phyloP scores from a whole-genome alignment of 2,797 vertebrate species.

The Schizopygopsis pylzovi region DNA sequence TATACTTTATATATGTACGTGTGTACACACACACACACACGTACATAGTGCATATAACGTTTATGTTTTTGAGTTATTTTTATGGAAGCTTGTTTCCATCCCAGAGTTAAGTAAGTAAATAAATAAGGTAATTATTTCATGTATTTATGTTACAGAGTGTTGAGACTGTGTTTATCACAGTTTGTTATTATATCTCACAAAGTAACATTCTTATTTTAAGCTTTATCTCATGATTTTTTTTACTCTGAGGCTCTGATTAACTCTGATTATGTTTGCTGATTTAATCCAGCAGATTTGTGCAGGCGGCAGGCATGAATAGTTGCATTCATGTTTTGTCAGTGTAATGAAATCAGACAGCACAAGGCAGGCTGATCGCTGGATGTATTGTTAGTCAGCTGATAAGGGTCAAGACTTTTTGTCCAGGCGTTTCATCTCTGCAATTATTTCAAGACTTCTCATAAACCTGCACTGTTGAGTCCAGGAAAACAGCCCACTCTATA shows the following conservation, averaged over 20 bases:
- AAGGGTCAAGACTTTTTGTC: slow-evolving; percentile 43
- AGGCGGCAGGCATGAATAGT: slow-evolving; percentile 29
- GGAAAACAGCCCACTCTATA: not conserved
- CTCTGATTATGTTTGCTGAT: slow-evolving; percentile 29
- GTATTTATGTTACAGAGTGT: too few species aligned
- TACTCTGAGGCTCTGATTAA: not conserved
- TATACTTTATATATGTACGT: too few species aligned
- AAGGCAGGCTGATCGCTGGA: slow-evolving; percentile 22
- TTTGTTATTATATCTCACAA: not conserved
- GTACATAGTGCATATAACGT: not conserved
- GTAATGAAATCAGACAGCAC: slow-evolving; percentile 31
- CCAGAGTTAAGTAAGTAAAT: not conserved
- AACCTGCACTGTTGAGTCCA: slow-evolving; percentile 14
- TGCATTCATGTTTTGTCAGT: slow-evolving; percentile 38
- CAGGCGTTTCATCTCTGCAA: slow-evolving; percentile 38
- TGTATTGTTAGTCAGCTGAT: slow-evolving; percentile 49
- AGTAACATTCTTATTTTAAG: slow-evolving; percentile 20
- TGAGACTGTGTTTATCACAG: not conserved
- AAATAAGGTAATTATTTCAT: not conserved
- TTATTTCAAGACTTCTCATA: slow-evolving; percentile 36
- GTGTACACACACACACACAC: too few species aligned
- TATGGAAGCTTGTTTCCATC: not conserved
- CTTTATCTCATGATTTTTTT: not conserved
- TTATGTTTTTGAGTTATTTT: too few species aligned
- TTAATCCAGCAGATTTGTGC: not conserved